Percentiles rank a stretch among this genome's conserved stretches.
Conservation (phyloP, 2,888 invertebrate species). For the Ferdinandea cuprea region DNA sequence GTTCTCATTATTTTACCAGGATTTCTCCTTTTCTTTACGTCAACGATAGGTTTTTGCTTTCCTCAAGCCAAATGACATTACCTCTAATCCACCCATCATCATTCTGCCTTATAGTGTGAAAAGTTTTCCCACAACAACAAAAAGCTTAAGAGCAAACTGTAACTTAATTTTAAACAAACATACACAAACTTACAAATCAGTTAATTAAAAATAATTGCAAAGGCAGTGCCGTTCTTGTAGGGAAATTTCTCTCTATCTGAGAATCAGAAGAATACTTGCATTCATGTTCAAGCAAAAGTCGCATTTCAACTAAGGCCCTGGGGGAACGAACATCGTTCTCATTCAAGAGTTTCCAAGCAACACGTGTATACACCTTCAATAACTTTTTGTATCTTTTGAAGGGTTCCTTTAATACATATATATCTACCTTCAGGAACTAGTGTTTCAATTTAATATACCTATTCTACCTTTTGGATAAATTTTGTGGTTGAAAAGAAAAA, state of each 20-base stretch:
- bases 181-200: conserved; percentile 44
- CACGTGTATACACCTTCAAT: conserved; percentile 15
- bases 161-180: conserved; percentile 29
- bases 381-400: conserved; percentile 25
- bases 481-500: neutral
- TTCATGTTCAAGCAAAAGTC: conserved; percentile 8
- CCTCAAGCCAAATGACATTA: conserved; percentile 1
- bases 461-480: neutral
- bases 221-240: conserved; percentile 9
- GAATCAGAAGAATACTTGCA: neutral
- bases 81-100: neutral
- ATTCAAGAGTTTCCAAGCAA: conserved; percentile 1
- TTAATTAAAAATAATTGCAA: conserved; percentile 70
- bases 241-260: neutral
- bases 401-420: neutral
- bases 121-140: neutral
- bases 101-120: neutral
- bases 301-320: neutral
- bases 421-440: neutral
- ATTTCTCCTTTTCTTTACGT: neutral
- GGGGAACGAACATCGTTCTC: neutral
- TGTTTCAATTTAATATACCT: conserved; percentile 21
- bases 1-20: too few species aligned
- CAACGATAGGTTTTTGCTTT: neutral
- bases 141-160: conserved; percentile 21